Evolutionary conservation across 2,797 vertebrate species (phyloP).

Genomic region (Momotus momota): DNA sequence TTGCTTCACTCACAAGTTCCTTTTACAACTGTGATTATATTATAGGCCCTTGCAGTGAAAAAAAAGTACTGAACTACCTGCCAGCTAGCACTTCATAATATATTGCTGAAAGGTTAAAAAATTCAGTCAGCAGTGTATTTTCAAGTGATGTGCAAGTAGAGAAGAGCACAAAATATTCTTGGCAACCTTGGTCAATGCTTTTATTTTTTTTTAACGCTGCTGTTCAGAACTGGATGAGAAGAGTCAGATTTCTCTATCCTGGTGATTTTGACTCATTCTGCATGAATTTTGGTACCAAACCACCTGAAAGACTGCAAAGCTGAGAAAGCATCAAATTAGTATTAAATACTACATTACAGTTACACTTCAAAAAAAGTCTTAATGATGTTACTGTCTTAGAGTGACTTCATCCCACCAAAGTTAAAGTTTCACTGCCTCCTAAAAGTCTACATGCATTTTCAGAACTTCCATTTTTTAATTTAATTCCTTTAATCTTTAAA

Average conservation of each 20-base stretch:
- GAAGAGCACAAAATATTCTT: conserved; percentile 24
- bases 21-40: conserved; percentile 66
- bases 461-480: neutral
- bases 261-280: neutral
- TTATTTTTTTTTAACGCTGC: neutral
- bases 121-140: neutral
- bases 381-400: neutral
- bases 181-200: neutral
- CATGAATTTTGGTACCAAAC: neutral
- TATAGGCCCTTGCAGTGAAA: conserved; percentile 46
- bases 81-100: conserved; percentile 30
- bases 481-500: neutral
- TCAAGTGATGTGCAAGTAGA: neutral
- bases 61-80: conserved; percentile 47
- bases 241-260: neutral
- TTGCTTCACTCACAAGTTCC: conserved; percentile 65
- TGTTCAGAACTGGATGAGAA: neutral
- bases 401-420: neutral
- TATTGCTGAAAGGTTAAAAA: conserved; percentile 19
- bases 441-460: neutral
- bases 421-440: neutral
- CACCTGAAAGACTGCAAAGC: neutral
- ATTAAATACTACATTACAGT: neutral
- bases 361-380: neutral
- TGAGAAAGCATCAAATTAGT: neutral